These are phyloP conservation scores for Strongylocentrotus purpuratus DNA, from an alignment of 35 echinoderm and acorn worm species.

Conservation along the genomic window DNA sequence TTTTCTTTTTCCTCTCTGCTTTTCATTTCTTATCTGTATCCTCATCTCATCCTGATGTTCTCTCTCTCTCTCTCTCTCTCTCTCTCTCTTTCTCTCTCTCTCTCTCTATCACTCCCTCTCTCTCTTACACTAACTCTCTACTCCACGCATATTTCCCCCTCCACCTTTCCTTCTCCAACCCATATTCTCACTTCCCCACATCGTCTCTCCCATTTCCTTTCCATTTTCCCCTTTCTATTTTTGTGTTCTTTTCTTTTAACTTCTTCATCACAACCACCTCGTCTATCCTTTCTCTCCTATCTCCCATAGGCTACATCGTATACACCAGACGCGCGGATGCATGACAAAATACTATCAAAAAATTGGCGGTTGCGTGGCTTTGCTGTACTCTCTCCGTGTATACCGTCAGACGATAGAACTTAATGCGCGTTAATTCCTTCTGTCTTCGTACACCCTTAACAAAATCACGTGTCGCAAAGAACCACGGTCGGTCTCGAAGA, in stretches of 20 bases:
- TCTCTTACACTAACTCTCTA: too few relatives aligned
- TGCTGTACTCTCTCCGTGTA: background rate
- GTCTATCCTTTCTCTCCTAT: background rate
- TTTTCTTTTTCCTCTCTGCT: too few relatives aligned
- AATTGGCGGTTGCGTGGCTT: background rate
- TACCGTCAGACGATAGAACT: background rate
- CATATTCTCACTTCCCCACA: background rate
- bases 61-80: too few relatives aligned
- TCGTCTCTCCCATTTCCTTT: background rate
- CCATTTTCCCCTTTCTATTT: background rate
- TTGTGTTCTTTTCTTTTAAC: background rate
- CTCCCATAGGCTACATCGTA: background rate
- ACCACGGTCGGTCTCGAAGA: background rate
- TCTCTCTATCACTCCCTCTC: too few relatives aligned
- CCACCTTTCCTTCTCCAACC: too few relatives aligned
- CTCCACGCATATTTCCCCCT: background rate
- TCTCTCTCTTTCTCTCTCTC: too few relatives aligned
- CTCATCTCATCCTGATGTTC: too few relatives aligned
- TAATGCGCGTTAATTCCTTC: background rate
- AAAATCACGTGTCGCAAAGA: background rate
- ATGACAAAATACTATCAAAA: background rate
- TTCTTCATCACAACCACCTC: background rate
- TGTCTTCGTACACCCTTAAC: constrained; percentile 3
- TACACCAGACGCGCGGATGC: background rate
- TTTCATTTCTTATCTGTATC: too few relatives aligned